Base-by-base conservation (phyloP, 92 coral and sea anemone genomes). In the Bergia sp. region DNA sequence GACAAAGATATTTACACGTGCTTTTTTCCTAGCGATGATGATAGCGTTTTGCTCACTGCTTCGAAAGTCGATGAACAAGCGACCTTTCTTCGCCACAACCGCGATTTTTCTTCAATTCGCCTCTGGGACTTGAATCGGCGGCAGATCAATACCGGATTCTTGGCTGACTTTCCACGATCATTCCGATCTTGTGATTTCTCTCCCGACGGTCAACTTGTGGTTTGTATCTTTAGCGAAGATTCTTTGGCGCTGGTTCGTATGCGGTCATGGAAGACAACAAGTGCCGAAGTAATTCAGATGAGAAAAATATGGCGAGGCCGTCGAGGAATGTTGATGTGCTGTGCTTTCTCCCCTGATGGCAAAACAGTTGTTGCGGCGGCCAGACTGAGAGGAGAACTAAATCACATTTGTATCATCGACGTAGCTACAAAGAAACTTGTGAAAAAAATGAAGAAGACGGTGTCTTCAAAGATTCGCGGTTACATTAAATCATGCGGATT, bases 231-330 rank as follows among this genome's bases (percentile, higher is more conserved):
- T 74, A 95, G 95, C 73, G 98, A 95, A 80, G 98, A 95, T 65
- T 92, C 98, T 36, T 82, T 95, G 42, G 98, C 98, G 2, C 71
- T 95, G 75, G 98, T 95, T 57, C 95, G 98, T 72, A 95, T 95
- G 98, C 80, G 98, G 38, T 95, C 98, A 2, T 95, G 98, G 98
- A 95, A 93, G 84, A 95, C 98, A 5, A 95, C 98, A 16, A 95
- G 98, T 74, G 95, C 98, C 36, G 98, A 95, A 79, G 98, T 95
- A 42, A 92, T 95, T 80, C 98, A 95, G 75, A 95, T 95, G 98
- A 93, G 94, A 53, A 91, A 91, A 73, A 92, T 95, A 82, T 95
- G 98, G 98, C 96, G 98, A 42, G 88, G 91, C 82, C 88, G 94
- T 57, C 90, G 98, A 16, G 98, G 98, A 45, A 87, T 91, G 36